Conservation (phyloP, 1,140 invertebrate genomes). For the Meloidogyne chitwoodi region DNA sequence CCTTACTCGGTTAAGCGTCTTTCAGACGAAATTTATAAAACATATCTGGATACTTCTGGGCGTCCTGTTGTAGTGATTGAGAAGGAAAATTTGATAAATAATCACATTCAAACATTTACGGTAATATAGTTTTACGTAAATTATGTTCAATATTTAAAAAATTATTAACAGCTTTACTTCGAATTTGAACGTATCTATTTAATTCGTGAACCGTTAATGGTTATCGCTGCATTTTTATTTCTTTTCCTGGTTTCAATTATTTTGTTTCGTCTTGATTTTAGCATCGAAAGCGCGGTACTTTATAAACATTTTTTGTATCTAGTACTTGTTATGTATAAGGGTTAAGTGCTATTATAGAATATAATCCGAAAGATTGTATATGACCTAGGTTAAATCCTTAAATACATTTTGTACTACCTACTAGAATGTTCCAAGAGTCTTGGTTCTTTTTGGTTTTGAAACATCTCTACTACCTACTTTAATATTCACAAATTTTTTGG, state of each 20-base stretch:
- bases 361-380: too few species aligned
- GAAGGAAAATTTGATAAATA: conserved; percentile 86
- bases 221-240: conserved; percentile 80
- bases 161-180: conserved; percentile 70
- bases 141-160: conserved; percentile 25
- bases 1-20: conserved; percentile 77
- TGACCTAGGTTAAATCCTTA: too few species aligned
- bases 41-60: conserved; percentile 90
- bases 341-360: too few species aligned
- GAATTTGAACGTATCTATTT: conserved; percentile 76
- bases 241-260: conserved; percentile 86
- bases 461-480: too few species aligned
- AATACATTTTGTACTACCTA: too few species aligned
- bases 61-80: conserved; percentile 79
- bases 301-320: too few species aligned
- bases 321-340: too few species aligned
- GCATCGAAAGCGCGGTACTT: conserved; percentile 57
- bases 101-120: conserved; percentile 84
- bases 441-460: too few species aligned
- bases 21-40: conserved; percentile 76
- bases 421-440: too few species aligned
- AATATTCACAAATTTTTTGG: too few species aligned
- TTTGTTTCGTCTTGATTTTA: conserved; percentile 90
- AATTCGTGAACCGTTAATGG: conserved; percentile 84
- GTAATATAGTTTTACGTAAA: conserved; percentile 58